Evolutionary conservation across 2,797 vertebrate species (phyloP).

Genomic region (Poecilia wingei): DNA sequence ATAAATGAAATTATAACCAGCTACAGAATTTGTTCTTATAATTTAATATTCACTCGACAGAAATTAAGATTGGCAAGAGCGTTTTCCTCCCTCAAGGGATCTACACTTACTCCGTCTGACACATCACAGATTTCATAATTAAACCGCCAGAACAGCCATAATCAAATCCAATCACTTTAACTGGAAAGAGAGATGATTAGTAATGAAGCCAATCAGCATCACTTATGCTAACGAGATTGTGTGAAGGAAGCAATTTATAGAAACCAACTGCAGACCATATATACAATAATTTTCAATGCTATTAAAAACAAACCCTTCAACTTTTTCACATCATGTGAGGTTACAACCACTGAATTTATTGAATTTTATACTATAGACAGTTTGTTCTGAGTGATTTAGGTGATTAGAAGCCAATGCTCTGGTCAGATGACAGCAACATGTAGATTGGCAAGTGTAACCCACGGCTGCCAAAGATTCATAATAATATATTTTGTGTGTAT

Average conservation of each 20-base stretch:
- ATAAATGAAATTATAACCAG: not conserved
- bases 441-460: not conserved
- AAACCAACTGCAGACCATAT: conserved; percentile 10
- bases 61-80: conserved; percentile 4
- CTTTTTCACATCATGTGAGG: not conserved
- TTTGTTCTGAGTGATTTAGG: not conserved
- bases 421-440: not conserved
- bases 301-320: not conserved
- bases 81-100: conserved; percentile 2
- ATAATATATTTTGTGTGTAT: too few species aligned
- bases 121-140: conserved; percentile 26
- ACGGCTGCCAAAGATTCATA: too few species aligned
- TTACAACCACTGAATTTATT: not conserved
- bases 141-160: conserved; percentile 21
- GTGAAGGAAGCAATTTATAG: conserved; percentile 4
- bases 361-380: not conserved
- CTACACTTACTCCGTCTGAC: conserved; percentile 1
- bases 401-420: not conserved
- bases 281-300: not conserved
- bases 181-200: conserved; percentile 7
- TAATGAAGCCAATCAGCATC: conserved; percentile 4
- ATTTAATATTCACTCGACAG: not conserved
- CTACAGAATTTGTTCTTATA: not conserved
- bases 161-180: not conserved
- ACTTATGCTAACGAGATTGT: conserved; percentile 4